Evolutionary conservation across 1,140 invertebrate species (phyloP).

Genomic region (Scylla paramamosain): DNA sequence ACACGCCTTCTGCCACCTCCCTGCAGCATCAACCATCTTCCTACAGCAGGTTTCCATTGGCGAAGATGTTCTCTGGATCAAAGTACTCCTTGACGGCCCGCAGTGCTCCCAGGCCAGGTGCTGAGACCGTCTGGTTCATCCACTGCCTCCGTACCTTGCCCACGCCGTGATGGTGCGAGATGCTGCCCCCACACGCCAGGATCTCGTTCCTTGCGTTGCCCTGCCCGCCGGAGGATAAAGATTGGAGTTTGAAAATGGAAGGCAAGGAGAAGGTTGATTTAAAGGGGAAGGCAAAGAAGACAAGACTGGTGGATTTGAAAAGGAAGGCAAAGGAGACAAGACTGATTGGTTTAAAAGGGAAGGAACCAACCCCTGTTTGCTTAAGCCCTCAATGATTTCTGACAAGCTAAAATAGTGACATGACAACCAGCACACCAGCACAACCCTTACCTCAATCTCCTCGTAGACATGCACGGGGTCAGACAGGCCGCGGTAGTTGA

Average conservation of each 20-base stretch:
- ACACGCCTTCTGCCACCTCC: neutral
- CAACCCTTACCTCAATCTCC: slow-evolving; percentile 82
- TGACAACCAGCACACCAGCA: neutral
- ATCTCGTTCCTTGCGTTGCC: slow-evolving; percentile 95
- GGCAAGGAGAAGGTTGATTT: neutral
- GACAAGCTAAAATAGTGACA: too few relatives aligned
- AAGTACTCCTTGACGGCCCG: slow-evolving; percentile 91
- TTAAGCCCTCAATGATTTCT: too few relatives aligned
- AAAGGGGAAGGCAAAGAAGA: neutral
- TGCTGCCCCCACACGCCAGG: slow-evolving; percentile 91
- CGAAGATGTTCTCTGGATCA: slow-evolving; percentile 97
- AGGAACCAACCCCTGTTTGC: too few relatives aligned
- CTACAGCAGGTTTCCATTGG: slow-evolving; percentile 87
- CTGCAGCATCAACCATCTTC: neutral
- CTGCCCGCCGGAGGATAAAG: neutral
- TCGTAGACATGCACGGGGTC: slow-evolving; percentile 93
- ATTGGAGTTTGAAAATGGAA: neutral
- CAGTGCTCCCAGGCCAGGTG: slow-evolving; percentile 84
- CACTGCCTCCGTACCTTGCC: slow-evolving; percentile 95
- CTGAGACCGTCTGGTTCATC: slow-evolving; percentile 80
- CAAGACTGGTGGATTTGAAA: too few relatives aligned
- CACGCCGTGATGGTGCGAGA: slow-evolving; percentile 98
- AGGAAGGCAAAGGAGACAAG: too few relatives aligned
- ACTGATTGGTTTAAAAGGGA: too few relatives aligned
- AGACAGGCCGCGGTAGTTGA: slow-evolving; percentile 86